phyloP scores from a whole-genome alignment of 2,888 invertebrate genomes.

The Lysandra coridon region DNA sequence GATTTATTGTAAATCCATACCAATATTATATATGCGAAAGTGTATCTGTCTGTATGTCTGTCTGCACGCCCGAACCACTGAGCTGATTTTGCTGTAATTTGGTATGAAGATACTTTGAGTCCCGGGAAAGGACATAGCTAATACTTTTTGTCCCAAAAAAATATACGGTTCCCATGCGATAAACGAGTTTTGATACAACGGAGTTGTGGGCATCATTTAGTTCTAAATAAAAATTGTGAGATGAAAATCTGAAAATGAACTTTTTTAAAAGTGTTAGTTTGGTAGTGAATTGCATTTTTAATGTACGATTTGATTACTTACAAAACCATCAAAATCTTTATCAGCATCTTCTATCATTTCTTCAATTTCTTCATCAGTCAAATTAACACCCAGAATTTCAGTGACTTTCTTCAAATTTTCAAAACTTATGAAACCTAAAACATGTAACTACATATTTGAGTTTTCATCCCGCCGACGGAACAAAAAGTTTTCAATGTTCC shows the following conservation, averaged over 20 bases:
- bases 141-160: too few relatives aligned
- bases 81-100: too few relatives aligned
- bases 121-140: too few relatives aligned
- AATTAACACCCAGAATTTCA: constrained; percentile 55
- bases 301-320: constrained; percentile 45
- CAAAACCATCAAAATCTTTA: constrained; percentile 66
- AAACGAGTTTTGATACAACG: too few relatives aligned
- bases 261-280: not conserved
- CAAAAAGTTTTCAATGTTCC: too few relatives aligned
- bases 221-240: too few relatives aligned
- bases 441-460: not conserved
- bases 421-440: constrained; percentile 62
- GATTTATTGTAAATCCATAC: not conserved
- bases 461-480: not conserved
- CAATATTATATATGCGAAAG: not conserved
- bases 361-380: constrained; percentile 73
- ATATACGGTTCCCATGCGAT: too few relatives aligned
- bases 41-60: too few relatives aligned
- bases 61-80: too few relatives aligned
- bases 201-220: too few relatives aligned
- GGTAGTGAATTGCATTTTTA: not conserved
- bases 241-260: constrained; percentile 8
- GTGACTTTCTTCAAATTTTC: constrained; percentile 67
- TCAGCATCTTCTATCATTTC: constrained; percentile 77
- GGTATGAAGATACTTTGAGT: too few relatives aligned